These are phyloP conservation scores for Himantopus leucocephalus DNA, from an alignment of 2,113 vertebrate genomes.

Conservation along the genomic window DNA sequence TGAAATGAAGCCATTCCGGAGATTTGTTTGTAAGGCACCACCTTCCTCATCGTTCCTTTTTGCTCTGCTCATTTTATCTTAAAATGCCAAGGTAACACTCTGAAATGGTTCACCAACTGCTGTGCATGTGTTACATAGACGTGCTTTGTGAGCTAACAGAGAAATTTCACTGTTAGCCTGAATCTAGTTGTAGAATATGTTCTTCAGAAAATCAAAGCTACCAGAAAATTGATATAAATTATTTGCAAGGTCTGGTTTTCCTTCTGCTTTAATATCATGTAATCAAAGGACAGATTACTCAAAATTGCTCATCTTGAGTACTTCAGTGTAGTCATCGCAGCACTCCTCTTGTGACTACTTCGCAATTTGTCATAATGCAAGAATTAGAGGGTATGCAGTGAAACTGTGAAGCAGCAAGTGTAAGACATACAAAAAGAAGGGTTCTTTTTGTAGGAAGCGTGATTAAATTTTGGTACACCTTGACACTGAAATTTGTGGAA, in stretches of 20 bases:
- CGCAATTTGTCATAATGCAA: background rate
- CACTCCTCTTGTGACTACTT: constrained; percentile 10
- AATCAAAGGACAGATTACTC: constrained; percentile 49
- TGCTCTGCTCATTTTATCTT: background rate
- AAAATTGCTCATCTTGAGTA: constrained; percentile 41
- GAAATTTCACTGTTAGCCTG: background rate
- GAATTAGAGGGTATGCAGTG: background rate
- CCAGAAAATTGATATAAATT: constrained; percentile 1
- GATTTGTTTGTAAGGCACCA: background rate
- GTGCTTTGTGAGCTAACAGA: background rate
- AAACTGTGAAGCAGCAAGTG: background rate
- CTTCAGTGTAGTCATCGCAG: background rate
- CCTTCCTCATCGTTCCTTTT: background rate
- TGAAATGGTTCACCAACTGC: background rate
- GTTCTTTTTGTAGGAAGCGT: rapidly evolving
- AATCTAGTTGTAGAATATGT: background rate
- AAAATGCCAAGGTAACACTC: background rate
- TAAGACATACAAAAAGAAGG: background rate
- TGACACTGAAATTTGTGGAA: background rate
- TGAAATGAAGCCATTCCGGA: background rate
- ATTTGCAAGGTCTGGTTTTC: constrained; percentile 3
- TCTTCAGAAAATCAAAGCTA: constrained; percentile 3
- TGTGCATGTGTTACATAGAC: background rate
- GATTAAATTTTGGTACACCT: background rate
- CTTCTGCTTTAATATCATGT: constrained; percentile 1